Evolutionary conservation across 2,797 vertebrate genomes (phyloP), one percentile per base, ranked within the genome.

Genomic region (Microhierax caerulescens): DNA sequence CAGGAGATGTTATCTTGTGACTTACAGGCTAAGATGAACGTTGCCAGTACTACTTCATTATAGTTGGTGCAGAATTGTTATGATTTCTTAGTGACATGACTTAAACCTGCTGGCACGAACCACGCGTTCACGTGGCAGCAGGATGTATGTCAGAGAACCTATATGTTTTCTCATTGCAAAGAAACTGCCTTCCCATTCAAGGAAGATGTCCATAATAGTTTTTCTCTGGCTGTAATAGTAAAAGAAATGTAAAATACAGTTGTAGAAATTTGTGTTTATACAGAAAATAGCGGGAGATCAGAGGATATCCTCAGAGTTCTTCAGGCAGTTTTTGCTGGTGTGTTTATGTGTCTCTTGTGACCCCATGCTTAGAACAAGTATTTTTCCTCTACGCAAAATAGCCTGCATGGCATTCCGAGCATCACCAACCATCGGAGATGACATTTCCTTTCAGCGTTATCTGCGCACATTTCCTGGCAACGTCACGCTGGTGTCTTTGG

Each of bases 361-460:
- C 34, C n/a, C 27, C 16, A 3, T 41, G 28, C n/a, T 74, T 37
- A 47, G 47, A 41, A 27, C 11, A 50, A 60, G 22, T 41, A 15
- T 60, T 65, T 50, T 68, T 41, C 13, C 20, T 50, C 9, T 28
- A 13, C 23, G 2, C 5, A 41, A 65, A 82, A 47, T 37, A 59
- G 74, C 28, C 22, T 54, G 43, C 19, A 11, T 7, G 3, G 28
- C 11, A 27, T 63, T 59, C 32, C 45, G 24, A 37, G 20, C 5
- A 9, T 36, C 22, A 17, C 41, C 3, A 2, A 2, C 36, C 5
- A 0, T 30, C 6, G 2, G 50, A 85, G 39, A 9, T 47, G 50
- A 20, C 19, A 8, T 69, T 80, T 61, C 30, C n/a, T 39, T 60
- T 41, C 48, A 9, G 34, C 12, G 19, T 73, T 80, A 36, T 4